A percentile compares a stretch with the other conserved stretches of the same genome.
Evolutionary conservation across 1,140 invertebrate species (phyloP).

Genomic region (Drosophila rhopaloa): DNA sequence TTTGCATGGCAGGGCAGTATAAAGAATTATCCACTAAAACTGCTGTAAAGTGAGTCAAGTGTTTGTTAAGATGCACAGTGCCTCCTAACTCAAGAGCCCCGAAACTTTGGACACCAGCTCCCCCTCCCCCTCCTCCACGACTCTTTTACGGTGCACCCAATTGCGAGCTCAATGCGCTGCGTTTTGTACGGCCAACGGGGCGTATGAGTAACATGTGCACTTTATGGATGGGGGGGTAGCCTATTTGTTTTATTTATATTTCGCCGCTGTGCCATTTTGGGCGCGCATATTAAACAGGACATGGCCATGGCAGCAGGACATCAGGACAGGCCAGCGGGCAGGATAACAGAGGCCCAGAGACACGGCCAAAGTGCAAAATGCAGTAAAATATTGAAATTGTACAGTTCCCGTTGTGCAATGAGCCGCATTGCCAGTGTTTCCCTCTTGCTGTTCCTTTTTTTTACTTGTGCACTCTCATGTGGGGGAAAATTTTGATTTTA

Average conservation of each 20-base stretch:
- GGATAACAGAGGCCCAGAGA: slow-evolving; percentile 23
- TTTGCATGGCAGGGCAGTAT: slow-evolving; percentile 48
- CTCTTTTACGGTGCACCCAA: slow-evolving; percentile 23
- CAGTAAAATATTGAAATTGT: slow-evolving; percentile 77
- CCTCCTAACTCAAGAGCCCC: slow-evolving; percentile 4
- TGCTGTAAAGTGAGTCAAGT: slow-evolving; percentile 47
- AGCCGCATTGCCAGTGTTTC: slow-evolving; percentile 50
- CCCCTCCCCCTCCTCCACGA: not conserved
- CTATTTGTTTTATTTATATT: slow-evolving; percentile 55
- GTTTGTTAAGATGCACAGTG: slow-evolving; percentile 33
- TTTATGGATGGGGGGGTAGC: slow-evolving; percentile 35
- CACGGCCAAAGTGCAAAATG: slow-evolving; percentile 67
- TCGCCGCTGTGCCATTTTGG: slow-evolving; percentile 48
- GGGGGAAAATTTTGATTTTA: slow-evolving; percentile 54
- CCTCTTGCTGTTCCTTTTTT: not conserved
- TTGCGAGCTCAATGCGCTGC: slow-evolving; percentile 25
- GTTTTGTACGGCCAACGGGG: slow-evolving; percentile 31
- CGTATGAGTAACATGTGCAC: slow-evolving; percentile 64
- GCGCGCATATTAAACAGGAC: slow-evolving; percentile 55
- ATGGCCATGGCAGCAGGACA: slow-evolving; percentile 19
- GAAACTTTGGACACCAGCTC: not conserved
- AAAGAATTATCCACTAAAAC: slow-evolving; percentile 62
- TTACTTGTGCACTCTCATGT: slow-evolving; percentile 41
- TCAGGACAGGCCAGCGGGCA: slow-evolving; percentile 9
- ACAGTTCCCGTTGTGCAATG: slow-evolving; percentile 71